Percentiles rank a stretch among this genome's conserved stretches.
Conservation (phyloP, 2,797 vertebrate genomes). For the Acanthopagrus latus region DNA sequence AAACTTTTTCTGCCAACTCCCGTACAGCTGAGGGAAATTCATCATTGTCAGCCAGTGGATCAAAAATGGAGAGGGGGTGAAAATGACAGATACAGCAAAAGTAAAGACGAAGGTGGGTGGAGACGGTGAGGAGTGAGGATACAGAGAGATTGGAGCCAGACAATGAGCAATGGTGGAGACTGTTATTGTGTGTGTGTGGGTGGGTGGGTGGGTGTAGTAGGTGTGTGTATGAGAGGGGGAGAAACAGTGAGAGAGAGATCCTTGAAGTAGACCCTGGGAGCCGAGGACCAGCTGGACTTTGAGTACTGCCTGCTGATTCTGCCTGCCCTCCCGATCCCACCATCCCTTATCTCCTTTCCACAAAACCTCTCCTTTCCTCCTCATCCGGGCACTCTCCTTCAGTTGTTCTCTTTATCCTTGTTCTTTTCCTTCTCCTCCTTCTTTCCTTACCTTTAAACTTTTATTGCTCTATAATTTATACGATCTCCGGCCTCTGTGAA, state of each 20-base stretch:
- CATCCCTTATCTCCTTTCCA: conserved; percentile 42
- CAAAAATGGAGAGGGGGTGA: conserved; percentile 79
- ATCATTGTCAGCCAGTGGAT: conserved; percentile 83
- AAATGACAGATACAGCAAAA: conserved; percentile 82
- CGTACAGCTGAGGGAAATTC: conserved; percentile 78
- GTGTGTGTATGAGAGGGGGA: conserved; percentile 3
- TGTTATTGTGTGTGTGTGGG: conserved; percentile 46
- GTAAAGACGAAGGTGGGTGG: conserved; percentile 78
- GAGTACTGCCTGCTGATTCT: conserved; percentile 69
- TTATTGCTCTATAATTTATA: background rate
- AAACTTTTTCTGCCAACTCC: conserved; percentile 80
- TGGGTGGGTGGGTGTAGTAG: conserved; percentile 15
- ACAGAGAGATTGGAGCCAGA: conserved; percentile 72
- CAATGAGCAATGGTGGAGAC: conserved; percentile 74
- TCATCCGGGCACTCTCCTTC: conserved; percentile 5
- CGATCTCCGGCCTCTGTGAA: background rate
- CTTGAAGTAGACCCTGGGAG: conserved; percentile 74
- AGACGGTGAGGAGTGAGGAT: conserved; percentile 75
- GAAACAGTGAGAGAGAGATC: conserved; percentile 42
- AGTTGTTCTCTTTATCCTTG: background rate
- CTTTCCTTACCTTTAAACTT: conserved; percentile 34
- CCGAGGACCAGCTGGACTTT: conserved; percentile 78
- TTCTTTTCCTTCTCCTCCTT: background rate
- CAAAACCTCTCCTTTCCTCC: conserved; percentile 30
- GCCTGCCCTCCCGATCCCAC: conserved; percentile 59